These are phyloP conservation scores for Chrysocyon brachyurus DNA, from an alignment of 2,797 vertebrate species.

Conservation along the genomic window DNA sequence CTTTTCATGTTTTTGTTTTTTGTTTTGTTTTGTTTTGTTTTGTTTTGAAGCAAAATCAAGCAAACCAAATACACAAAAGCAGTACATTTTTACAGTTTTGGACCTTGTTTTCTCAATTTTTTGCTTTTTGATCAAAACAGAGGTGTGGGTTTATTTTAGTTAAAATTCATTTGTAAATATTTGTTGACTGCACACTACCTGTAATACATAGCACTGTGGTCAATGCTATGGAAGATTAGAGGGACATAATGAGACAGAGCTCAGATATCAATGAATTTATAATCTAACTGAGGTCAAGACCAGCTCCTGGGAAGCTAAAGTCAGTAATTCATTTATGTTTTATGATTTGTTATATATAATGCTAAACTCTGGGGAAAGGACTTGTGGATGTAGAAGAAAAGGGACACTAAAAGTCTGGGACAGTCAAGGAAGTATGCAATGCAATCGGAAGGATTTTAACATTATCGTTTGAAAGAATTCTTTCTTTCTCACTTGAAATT, in stretches of 20 bases:
- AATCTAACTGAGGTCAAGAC: background rate
- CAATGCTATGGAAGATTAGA: background rate
- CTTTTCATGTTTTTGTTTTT: background rate
- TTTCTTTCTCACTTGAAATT: background rate
- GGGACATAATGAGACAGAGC: background rate
- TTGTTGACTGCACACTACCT: background rate
- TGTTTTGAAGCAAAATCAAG: background rate
- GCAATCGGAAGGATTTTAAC: background rate
- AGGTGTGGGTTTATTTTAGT: background rate
- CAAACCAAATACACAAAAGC: background rate
- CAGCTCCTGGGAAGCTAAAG: background rate
- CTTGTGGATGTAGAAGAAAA: background rate
- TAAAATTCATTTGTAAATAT: background rate
- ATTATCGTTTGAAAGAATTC: background rate
- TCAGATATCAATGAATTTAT: background rate
- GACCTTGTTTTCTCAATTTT: background rate
- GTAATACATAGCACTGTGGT: background rate
- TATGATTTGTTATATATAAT: background rate
- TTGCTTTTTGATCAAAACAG: background rate
- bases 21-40: background rate
- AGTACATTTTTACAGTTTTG: background rate
- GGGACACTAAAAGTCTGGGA: background rate
- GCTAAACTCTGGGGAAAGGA: background rate
- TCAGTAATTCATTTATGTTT: background rate
- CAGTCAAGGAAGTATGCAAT: background rate